A percentile compares a stretch with the other conserved stretches of the same genome.
These are phyloP conservation scores for Sminthopsis crassicaudata DNA, from an alignment of 2,113 vertebrate species.

Conservation along the genomic window DNA sequence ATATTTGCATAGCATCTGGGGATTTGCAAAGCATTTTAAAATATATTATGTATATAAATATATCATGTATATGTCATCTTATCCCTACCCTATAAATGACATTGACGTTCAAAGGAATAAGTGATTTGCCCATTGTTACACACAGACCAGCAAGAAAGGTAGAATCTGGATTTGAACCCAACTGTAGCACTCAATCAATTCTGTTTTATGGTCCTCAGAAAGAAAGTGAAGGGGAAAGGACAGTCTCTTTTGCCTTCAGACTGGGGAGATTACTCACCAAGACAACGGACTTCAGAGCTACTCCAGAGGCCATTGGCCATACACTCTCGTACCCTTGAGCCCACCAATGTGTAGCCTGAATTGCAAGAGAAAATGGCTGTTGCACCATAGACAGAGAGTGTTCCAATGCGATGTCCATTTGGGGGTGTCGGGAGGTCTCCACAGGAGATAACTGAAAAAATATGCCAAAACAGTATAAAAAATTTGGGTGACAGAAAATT, in stretches of 20 bases:
- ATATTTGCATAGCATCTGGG: neutral
- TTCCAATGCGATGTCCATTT: conserved; percentile 97
- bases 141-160: neutral
- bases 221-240: neutral
- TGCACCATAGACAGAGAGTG: conserved; percentile 91
- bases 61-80: neutral
- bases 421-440: conserved; percentile 94
- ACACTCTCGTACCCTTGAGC: conserved; percentile 95
- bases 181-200: neutral
- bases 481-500: neutral
- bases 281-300: conserved; percentile 93
- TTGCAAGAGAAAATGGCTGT: conserved; percentile 99
- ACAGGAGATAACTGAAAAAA: conserved; percentile 93
- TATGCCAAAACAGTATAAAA: neutral
- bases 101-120: neutral
- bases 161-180: neutral
- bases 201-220: neutral
- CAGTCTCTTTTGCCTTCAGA: neutral
- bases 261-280: conserved; percentile 86
- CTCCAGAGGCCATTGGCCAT: conserved; percentile 99
- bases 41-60: neutral
- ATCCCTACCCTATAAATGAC: neutral
- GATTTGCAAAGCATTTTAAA: neutral
- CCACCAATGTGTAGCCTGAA: conserved; percentile 96
- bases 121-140: neutral